Base-by-base conservation (phyloP, 2,888 invertebrate species). In the Neuroscelio doddi region DNA sequence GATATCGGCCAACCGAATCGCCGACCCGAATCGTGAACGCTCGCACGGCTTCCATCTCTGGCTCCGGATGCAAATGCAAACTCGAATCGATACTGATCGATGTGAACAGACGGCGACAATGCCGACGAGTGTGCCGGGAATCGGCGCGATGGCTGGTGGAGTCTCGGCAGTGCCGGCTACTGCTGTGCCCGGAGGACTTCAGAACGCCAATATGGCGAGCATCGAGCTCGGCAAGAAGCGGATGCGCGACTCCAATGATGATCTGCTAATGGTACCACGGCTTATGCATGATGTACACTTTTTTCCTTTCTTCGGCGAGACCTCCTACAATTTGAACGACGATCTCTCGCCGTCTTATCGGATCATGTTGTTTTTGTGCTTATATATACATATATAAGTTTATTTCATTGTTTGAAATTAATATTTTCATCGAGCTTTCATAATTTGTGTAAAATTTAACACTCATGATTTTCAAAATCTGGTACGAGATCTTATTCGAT, bases 171-270 rank as follows among this genome's bases (percentile, higher is more conserved):
- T 81, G 70, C 77, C 79, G 66, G 86, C 87, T 80, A 84, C 87
- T 83, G 87, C 86, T 82, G 86, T 88, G 81, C 86, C 87, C 83
- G 83, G 81, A 86, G 86, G 87, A 87, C 88, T 89, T 86, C 87
- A 87, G 86, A 86, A 89, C 89, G 89, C 91, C 87, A 89, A 90
- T 87, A 88, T 87, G 87, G 88, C 89, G 83, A 86, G 88, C 90
- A 89, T 93, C 90, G 93, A 94, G 91, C 90, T 92, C 88, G 94
- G 94, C 92, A 95, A 95, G 93, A 96, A 96, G 92, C 94, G 96
- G 89, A 92, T 95, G 90, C 92, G 91, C 85, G 91, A 92, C 87
- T 89, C 90, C 87, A 91, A 91, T 89, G 92, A 92, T 88, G 93
- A 93, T 89, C 90, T 93, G 89, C 90, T 96, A 93, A 95, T 96